These are phyloP conservation scores for Epinephelus lanceolatus DNA, from an alignment of 2,113 vertebrate species.

Conservation along the genomic window DNA sequence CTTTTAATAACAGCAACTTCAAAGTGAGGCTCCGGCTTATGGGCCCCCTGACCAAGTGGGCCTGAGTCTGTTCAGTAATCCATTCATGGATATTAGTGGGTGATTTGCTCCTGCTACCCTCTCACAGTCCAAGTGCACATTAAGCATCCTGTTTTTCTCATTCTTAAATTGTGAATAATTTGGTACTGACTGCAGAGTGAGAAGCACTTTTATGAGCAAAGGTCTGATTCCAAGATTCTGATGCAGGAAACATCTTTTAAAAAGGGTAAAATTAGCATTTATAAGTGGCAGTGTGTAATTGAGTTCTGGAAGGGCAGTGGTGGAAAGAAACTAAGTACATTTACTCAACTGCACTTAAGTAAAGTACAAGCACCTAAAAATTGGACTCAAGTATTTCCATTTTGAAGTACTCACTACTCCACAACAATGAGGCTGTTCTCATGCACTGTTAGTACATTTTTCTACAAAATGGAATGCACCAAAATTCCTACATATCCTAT, in stretches of 20 bases:
- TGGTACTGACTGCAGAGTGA: not conserved
- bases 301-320: not conserved
- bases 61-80: constrained; percentile 1
- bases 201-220: not conserved
- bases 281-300: not conserved
- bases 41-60: not conserved
- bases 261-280: not conserved
- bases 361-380: too few relatives aligned
- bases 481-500: too few relatives aligned
- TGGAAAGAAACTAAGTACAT: too few relatives aligned
- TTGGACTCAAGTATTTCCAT: too few relatives aligned
- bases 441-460: too few relatives aligned
- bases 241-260: constrained; percentile 19
- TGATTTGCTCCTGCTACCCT: not conserved
- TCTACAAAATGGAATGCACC: too few relatives aligned
- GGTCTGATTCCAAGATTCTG: not conserved
- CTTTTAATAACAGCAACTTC: not conserved
- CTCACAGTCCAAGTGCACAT: not conserved
- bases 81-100: constrained; percentile 5
- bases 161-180: not conserved
- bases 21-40: not conserved
- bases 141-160: not conserved
- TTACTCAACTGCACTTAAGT: too few relatives aligned
- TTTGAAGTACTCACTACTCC: too few relatives aligned
- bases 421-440: too few relatives aligned